Conservation (phyloP, 2,113 vertebrate species). For the Chionodraco myersi region DNA sequence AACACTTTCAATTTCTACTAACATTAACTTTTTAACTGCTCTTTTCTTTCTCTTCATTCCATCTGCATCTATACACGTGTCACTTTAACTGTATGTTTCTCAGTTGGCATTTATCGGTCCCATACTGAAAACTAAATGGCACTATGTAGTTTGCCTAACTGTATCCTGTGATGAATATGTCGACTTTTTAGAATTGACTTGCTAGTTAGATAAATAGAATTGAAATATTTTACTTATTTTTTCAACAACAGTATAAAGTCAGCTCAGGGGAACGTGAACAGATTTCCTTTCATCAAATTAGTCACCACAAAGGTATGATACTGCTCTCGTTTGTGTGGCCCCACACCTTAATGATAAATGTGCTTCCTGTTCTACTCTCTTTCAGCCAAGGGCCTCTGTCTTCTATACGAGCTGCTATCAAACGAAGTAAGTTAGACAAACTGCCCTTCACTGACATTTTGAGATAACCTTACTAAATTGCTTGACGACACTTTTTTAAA, state of each 20-base stretch:
- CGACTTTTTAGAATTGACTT: neutral
- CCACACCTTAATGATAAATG: conserved; percentile 16
- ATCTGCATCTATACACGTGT: neutral
- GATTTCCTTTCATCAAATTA: neutral
- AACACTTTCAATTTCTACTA: neutral
- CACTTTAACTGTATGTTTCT: neutral
- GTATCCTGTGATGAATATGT: neutral
- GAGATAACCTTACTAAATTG: neutral
- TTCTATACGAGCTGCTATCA: conserved; percentile 92
- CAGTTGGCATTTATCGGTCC: neutral
- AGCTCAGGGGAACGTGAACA: neutral
- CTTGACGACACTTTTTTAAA: neutral
- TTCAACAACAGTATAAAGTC: too few relatives aligned
- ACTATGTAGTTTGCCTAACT: neutral
- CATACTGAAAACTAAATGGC: neutral
- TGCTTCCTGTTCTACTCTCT: conserved; percentile 45
- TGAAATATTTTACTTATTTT: too few relatives aligned
- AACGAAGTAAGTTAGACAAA: conserved; percentile 88
- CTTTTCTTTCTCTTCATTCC: too few relatives aligned
- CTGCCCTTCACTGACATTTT: neutral
- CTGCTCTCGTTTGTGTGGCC: neutral
- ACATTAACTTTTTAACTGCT: too few relatives aligned
- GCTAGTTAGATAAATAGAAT: too few relatives aligned
- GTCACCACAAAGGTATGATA: conserved; percentile 25
- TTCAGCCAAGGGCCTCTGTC: conserved; percentile 91